Percentiles rank a stretch among this genome's conserved stretches.
These are phyloP conservation scores for Puma concolor DNA, from an alignment of 2,113 vertebrate species.

Conservation along the genomic window DNA sequence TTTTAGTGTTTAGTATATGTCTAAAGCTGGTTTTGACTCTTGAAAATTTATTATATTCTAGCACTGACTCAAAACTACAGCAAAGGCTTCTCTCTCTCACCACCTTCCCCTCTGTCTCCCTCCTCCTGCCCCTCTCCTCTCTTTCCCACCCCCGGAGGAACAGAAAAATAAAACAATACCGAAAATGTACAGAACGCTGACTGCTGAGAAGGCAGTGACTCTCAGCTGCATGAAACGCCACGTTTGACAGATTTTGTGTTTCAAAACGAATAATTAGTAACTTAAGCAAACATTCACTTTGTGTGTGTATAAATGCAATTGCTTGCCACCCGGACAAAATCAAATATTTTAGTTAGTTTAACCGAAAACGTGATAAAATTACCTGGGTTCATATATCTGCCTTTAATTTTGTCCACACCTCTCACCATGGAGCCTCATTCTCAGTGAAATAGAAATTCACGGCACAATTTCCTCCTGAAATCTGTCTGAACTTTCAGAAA, in stretches of 20 bases:
- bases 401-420: not conserved
- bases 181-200: not conserved
- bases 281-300: not conserved
- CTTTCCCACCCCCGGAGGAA: not conserved
- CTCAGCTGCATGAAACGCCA: too few relatives aligned
- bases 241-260: not conserved
- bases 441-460: slow-evolving; percentile 56
- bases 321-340: not conserved
- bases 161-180: not conserved
- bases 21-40: slow-evolving; percentile 51
- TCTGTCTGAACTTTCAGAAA: slow-evolving; percentile 69
- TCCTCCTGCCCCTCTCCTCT: not conserved
- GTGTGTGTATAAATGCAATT: not conserved
- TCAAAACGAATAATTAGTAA: not conserved
- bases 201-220: not conserved
- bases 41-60: slow-evolving; percentile 51
- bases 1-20: slow-evolving; percentile 50
- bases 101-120: too few relatives aligned
- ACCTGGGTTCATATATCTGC: not conserved
- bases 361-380: not conserved
- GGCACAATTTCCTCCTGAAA: slow-evolving; percentile 59
- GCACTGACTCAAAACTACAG: not conserved
- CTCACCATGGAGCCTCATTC: not conserved
- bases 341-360: slow-evolving; percentile 6
- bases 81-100: not conserved